Evolutionary conservation across 53 echinoderm and acorn worm genomes (phyloP).

Genomic region (Paracentrotus lividus): DNA sequence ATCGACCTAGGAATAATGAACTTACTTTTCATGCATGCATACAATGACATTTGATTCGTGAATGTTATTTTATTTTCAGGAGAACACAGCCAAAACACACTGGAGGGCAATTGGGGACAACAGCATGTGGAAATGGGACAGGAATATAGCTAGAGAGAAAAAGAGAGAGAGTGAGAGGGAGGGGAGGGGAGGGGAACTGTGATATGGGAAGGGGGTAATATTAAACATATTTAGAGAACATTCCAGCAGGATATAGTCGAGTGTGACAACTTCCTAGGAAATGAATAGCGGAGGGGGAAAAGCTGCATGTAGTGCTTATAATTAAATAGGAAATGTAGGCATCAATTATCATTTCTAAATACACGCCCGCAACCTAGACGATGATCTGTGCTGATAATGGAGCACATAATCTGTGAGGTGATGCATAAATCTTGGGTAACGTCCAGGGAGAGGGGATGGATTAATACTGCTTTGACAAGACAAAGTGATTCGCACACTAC

Average conservation of each 20-base stretch:
- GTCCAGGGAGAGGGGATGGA: not conserved
- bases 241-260: constrained; percentile 13
- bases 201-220: not conserved
- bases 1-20: constrained; percentile 1
- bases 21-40: constrained; percentile 10
- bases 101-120: constrained; percentile 8
- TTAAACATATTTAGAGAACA: not conserved
- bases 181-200: not conserved
- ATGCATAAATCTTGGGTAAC: not conserved
- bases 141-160: not conserved
- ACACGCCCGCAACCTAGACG: not conserved
- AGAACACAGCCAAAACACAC: not conserved
- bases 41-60: constrained; percentile 27
- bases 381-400: not conserved
- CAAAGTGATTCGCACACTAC: not conserved
- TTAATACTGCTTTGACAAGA: constrained; percentile 1
- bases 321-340: constrained; percentile 12
- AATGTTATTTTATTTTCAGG: not conserved
- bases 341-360: not conserved
- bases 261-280: not conserved
- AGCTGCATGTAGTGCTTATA: not conserved
- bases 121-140: not conserved
- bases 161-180: not conserved
- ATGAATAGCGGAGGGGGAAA: not conserved
- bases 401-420: not conserved